phyloP scores from a whole-genome alignment of 2,888 invertebrate species.

The Tortrix viridana region DNA sequence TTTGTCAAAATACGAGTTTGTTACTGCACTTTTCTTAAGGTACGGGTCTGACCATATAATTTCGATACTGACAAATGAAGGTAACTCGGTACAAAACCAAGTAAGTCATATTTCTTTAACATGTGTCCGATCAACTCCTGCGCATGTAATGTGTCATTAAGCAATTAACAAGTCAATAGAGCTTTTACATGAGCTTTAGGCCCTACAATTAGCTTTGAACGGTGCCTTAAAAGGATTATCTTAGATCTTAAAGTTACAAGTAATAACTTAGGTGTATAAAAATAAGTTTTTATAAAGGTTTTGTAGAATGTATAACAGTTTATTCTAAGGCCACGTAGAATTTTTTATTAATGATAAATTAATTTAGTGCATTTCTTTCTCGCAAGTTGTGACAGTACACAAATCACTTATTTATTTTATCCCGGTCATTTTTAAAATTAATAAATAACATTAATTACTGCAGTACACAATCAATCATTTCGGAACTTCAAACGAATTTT shows the following conservation, averaged over 20 bases:
- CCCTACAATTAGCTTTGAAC: constrained; percentile 23
- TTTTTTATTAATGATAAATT: too few relatives aligned
- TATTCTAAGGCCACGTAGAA: too few relatives aligned
- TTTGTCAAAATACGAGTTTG: too few relatives aligned
- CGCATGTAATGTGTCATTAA: constrained; percentile 4
- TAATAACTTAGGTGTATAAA: neutral
- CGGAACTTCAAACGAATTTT: constrained; percentile 28
- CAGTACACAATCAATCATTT: constrained; percentile 4
- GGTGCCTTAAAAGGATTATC: constrained; percentile 25
- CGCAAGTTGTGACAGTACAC: too few relatives aligned
- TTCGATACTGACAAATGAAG: neutral
- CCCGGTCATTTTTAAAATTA: too few relatives aligned
- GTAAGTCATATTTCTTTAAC: constrained; percentile 18
- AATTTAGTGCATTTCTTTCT: too few relatives aligned
- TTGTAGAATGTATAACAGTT: neutral
- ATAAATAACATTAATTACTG: neutral
- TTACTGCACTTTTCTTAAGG: too few relatives aligned
- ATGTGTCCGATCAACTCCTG: constrained; percentile 6
- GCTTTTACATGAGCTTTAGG: constrained; percentile 47
- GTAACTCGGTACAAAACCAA: constrained; percentile 10
- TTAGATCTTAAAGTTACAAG: constrained; percentile 1
- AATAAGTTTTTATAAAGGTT: neutral
- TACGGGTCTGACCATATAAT: neutral
- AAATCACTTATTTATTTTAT: too few relatives aligned
- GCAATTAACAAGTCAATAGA: constrained; percentile 48